Evolutionary conservation across 2,888 invertebrate genomes (phyloP), one percentile per base, ranked within the genome.

Genomic region (Thelaira solivaga): DNA sequence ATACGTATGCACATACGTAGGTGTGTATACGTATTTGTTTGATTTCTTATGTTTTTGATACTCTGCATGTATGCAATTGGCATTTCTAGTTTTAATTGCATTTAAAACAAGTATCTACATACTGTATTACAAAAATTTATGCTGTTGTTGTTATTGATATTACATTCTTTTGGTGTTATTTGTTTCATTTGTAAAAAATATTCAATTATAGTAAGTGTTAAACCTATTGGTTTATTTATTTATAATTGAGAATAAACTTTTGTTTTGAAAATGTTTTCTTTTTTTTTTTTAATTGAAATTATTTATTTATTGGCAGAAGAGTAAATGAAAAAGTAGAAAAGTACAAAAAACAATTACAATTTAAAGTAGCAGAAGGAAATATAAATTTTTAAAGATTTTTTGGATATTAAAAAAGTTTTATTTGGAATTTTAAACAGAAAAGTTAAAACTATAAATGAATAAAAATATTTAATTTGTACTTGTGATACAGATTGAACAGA

Each of bases 191-290:
- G 24, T 18, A 59, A 65, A n/a, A 57, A 71, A 74, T 69, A 74
- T 71, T 74, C 74, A 78, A 78, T 78, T 74, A 69, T 61, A 61
- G 34, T 65, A 74, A 74, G 74, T 78, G 74, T 78, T 71, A n/a
- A n/a, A 74, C 49, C 69, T 69, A 24, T 72, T 74, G 39, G 59
- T 78, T 78, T 78, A 77, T 73, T 77, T 73, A 72, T 67, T 55
- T 47, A 22, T 22, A 62, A 16, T 34, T 26, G 18, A 51, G 10
- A 57, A 49, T 2, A 31, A n/a, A 57, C 16, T 64, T 31, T 59
- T 53, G 59, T n/a, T 53, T 11, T 16, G 29, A 2, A 34, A 7
- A 18, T 61, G 18, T 43, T 43, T 55, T 39, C 47, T 65, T 18
- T 61, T 13, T 43, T 43, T 55, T 39, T 55, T 65, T 18, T 62